A percentile compares a stretch with the other conserved stretches of the same genome.
Conservation (phyloP, 2,888 invertebrate genomes). For the Drosophila mettleri region DNA sequence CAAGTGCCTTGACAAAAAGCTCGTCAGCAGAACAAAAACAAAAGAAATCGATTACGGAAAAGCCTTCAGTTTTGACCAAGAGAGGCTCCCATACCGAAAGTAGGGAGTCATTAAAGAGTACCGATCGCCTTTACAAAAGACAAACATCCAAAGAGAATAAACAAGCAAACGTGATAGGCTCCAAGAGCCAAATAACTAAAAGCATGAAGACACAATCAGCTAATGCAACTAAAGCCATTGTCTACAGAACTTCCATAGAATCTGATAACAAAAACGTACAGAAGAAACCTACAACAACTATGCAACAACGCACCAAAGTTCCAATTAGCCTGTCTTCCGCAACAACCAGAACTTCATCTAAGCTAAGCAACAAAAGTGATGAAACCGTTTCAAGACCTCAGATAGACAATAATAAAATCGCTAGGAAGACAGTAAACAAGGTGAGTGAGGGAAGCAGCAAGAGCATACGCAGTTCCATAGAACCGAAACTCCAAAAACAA, state of each 20-base stretch:
- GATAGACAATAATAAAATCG: constrained; percentile 68
- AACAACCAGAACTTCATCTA: constrained; percentile 60
- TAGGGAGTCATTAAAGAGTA: constrained; percentile 67
- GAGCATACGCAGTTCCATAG: constrained; percentile 44
- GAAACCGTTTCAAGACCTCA: constrained; percentile 67
- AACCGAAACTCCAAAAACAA: constrained; percentile 77
- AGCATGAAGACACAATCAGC: constrained; percentile 77
- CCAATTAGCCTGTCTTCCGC: constrained; percentile 71
- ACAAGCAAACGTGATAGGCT: constrained; percentile 72
- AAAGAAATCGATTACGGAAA: constrained; percentile 48
- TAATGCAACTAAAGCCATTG: constrained; percentile 71
- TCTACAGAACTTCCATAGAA: constrained; percentile 76
- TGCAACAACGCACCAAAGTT: constrained; percentile 71
- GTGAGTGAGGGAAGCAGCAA: constrained; percentile 41
- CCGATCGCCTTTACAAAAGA: constrained; percentile 65
- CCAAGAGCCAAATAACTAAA: constrained; percentile 76
- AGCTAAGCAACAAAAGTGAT: constrained; percentile 64
- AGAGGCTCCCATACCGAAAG: constrained; percentile 62
- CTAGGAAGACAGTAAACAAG: constrained; percentile 48
- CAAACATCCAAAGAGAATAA: constrained; percentile 73
- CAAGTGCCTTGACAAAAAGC: constrained; percentile 65
- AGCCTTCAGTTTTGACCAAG: constrained; percentile 44
- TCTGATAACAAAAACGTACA: constrained; percentile 66
- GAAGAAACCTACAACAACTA: constrained; percentile 51
- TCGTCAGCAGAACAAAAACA: constrained; percentile 51